Evolutionary conservation across 2,797 vertebrate genomes (phyloP), one percentile per base, ranked within the genome.

Genomic region (Chrysocyon brachyurus): DNA sequence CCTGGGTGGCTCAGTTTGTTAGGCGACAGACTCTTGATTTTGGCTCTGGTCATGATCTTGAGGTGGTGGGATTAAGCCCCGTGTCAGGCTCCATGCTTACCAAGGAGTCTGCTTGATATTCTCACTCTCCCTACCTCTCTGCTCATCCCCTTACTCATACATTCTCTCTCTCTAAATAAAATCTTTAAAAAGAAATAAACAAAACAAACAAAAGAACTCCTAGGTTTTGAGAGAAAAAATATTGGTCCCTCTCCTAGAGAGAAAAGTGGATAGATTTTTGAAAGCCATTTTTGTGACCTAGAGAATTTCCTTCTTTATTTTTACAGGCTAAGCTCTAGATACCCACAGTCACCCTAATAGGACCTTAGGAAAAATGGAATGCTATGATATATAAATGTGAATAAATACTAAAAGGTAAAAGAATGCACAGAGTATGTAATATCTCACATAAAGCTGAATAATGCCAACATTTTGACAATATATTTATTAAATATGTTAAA

Each of bases 211-310:
- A 82, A 90, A 40, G 40, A 40, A 40, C 40, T 40, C 63, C 3
- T 61, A 82, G 54, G 33, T 92, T 78, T 36, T 77, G 28, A 83
- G 49, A 77, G 9, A 40, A 83, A 73, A 92, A 81, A 82, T 64
- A 36, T 49, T 82, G 52, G 40, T 22, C 14, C 2, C 49, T 86
- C 75, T 59, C 46, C 73, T 92, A 82, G 49, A 84, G 79, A 91
- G 36, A 66, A 83, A 73, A 75, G 21, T 36, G 16, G 33, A 26
- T 10, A 52, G 8, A 91, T 46, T 79, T 96, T 75, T 93, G 21
- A 88, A 87, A 97, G 36, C 16, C 63, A 92, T 63, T 93, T 92
- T 92, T 40, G 28, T 68, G 10, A 94, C 4, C 66, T 21, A 36
- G 12, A 59, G 14, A 64, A 86, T 78, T 59, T 83, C 77, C 26